Base-by-base conservation (phyloP, 1,140 invertebrate genomes). In the Cherax destructor region DNA sequence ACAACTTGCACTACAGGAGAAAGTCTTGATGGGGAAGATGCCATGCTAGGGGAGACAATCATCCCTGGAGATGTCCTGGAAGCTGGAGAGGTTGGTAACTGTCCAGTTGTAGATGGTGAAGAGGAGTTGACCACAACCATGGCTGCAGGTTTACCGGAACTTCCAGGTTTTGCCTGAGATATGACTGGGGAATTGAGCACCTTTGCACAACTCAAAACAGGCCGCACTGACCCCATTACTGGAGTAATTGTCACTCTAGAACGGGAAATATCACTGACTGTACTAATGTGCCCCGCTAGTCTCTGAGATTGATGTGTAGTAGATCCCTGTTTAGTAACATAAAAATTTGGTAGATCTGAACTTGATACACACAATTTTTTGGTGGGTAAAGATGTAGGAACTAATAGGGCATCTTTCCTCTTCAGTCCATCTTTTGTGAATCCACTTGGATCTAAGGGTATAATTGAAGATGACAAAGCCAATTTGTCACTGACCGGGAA, bases 1-100 rank as follows among this genome's bases (percentile, higher is more conserved):
- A 91, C 52, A 49, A 91, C 88, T 56, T 91, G 88, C 61, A 91
- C 83, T 21, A 91, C 83, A 77, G 88, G 88, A 21, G 88, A 91
- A 18, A 85, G 83, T 21, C 88, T 78, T 30, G 88, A 91, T 13
- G 88, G 88, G 3, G 88, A 85, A 7, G 81, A 69, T 61, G 80
- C 50, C 4, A 69, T n/a, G 4, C 50, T 76, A 30, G 74, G 52
- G 41, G 85, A 86, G 9, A 77, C 50, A 24, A 50, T 86, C 52
- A 79, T 76, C 50, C 47, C 65, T 56, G 87, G 87, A 30, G 87
- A 89, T 9, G 52, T 83, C 69, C 87, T 83, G 41, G 87, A 72
- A n/a, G 59, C 79, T n/a, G 79, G 79, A 24, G 87, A 89, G 11
- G 80, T 52, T n/a, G 65, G 65, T 30, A 61, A 52, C 13, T 89